Evolutionary conservation across 1,140 invertebrate genomes (phyloP).

Genomic region (Conopomorpha cramerella): DNA sequence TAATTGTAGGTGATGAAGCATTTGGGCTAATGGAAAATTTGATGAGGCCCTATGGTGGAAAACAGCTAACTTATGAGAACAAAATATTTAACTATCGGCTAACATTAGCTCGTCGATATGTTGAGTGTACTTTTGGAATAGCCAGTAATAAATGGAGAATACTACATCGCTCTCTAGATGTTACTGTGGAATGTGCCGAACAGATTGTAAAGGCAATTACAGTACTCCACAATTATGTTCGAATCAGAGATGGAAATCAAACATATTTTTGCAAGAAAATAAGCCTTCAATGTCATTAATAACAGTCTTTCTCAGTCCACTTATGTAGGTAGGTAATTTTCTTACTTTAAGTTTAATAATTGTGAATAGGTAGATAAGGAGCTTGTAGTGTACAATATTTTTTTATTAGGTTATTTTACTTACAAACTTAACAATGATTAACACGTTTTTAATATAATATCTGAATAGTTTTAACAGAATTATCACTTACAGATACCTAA

Average conservation of each 20-base stretch:
- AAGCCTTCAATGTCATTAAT: too few relatives aligned
- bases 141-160: slow-evolving; percentile 32
- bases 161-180: neutral
- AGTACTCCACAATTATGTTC: slow-evolving; percentile 2
- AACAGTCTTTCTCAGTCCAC: too few relatives aligned
- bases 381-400: too few relatives aligned
- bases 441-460: too few relatives aligned
- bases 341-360: too few relatives aligned
- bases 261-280: too few relatives aligned
- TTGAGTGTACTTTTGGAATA: slow-evolving; percentile 52
- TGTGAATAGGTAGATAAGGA: too few relatives aligned
- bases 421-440: too few relatives aligned
- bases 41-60: slow-evolving; percentile 4
- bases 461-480: too few relatives aligned
- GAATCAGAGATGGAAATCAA: slow-evolving; percentile 1
- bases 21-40: slow-evolving; percentile 1
- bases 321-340: too few relatives aligned
- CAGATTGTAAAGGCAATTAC: neutral
- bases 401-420: too few relatives aligned
- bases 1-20: slow-evolving; percentile 5
- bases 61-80: slow-evolving; percentile 9
- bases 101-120: slow-evolving; percentile 23
- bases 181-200: neutral
- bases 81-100: slow-evolving; percentile 51
- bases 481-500: too few relatives aligned